Evolutionary conservation across 2,888 invertebrate species (phyloP).

Genomic region (Ichneumoninae sp.): DNA sequence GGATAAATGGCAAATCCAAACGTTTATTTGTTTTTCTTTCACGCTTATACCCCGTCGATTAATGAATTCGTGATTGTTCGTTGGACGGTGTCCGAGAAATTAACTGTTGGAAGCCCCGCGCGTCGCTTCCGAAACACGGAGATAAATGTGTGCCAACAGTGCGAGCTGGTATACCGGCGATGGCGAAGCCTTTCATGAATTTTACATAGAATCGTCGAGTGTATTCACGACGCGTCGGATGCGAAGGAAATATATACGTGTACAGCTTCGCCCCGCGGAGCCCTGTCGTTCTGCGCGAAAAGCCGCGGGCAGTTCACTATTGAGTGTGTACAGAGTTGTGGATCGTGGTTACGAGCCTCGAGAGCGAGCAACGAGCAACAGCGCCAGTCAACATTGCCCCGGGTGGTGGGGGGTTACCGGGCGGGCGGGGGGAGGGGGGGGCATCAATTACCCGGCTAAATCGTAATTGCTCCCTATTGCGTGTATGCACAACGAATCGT

Average conservation of each 20-base stretch:
- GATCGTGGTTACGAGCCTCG: conserved; percentile 13
- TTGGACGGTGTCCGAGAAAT: too few species aligned
- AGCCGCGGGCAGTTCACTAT: conserved; percentile 20
- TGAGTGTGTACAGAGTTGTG: conserved; percentile 4
- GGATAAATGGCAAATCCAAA: neutral
- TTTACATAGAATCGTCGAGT: neutral
- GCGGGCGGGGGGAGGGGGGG: conserved; percentile 19
- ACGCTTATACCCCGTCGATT: too few species aligned
- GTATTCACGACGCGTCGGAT: conserved; percentile 18
- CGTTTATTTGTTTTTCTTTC: neutral
- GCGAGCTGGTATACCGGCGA: too few species aligned
- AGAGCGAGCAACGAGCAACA: conserved; percentile 31
- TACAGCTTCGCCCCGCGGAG: neutral
- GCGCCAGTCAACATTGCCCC: conserved; percentile 46
- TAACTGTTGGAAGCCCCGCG: too few species aligned
- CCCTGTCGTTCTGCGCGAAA: conserved; percentile 4
- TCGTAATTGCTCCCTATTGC: conserved; percentile 68
- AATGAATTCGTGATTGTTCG: too few species aligned
- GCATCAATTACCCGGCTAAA: conserved; percentile 68
- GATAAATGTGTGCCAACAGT: too few species aligned
- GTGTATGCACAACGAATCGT: conserved; percentile 71
- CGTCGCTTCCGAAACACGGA: too few species aligned
- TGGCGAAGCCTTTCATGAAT: too few species aligned
- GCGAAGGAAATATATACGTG: conserved; percentile 9
- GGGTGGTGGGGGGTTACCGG: conserved; percentile 14